Evolutionary conservation across 2,888 invertebrate genomes (phyloP).

Genomic region (Girardia tigrina): DNA sequence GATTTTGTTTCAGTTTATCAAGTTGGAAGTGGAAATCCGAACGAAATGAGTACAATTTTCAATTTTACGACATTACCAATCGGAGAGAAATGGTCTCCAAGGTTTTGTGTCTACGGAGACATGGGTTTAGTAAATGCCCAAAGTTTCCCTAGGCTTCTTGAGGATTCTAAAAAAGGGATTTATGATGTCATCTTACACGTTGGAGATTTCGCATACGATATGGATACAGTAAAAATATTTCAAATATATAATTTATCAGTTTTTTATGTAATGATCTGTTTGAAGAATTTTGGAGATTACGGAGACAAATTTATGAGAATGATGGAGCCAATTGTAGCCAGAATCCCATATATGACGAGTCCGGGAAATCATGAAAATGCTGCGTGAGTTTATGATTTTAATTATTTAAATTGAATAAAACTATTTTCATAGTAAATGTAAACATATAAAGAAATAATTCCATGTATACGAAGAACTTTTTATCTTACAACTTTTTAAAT

Average conservation of each 20-base stretch:
- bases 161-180: constrained; percentile 38
- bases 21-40: too few species aligned
- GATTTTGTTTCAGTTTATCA: too few species aligned
- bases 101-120: constrained; percentile 42
- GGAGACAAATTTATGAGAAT: constrained; percentile 83
- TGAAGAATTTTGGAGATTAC: not conserved
- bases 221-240: constrained; percentile 57
- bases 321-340: constrained; percentile 71
- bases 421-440: too few species aligned
- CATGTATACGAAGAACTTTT: too few species aligned
- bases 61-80: not conserved
- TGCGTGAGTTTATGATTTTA: constrained; percentile 56
- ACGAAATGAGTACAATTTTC: not conserved
- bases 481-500: too few species aligned
- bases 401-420: not conserved
- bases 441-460: too few species aligned
- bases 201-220: constrained; percentile 42
- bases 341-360: constrained; percentile 67
- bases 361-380: constrained; percentile 74
- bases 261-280: too few species aligned
- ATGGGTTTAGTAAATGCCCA: constrained; percentile 39
- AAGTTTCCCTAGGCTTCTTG: constrained; percentile 38
- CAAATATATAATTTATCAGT: too few species aligned
- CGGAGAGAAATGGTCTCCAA: constrained; percentile 37
- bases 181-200: constrained; percentile 41